Percentiles rank a stretch among this genome's conserved stretches.
These are phyloP conservation scores for Pseudorectes ferrugineus DNA, from an alignment of 2,113 vertebrate species.

Conservation along the genomic window DNA sequence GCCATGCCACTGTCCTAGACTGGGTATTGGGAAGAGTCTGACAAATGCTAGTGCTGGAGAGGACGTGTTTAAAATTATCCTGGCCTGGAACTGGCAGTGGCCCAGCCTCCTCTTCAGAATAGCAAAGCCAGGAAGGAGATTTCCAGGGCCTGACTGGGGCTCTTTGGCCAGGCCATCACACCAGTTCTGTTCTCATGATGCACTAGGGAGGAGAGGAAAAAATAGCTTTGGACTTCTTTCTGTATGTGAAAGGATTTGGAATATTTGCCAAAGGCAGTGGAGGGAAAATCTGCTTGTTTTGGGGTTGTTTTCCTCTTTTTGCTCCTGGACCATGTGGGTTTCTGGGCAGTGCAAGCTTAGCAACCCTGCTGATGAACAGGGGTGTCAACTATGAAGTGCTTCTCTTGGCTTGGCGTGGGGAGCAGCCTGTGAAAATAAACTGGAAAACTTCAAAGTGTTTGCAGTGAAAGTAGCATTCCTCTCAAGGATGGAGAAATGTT, in stretches of 20 bases:
- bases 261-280: neutral
- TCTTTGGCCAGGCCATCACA: neutral
- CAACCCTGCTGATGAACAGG: rapidly evolving
- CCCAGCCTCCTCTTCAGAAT: neutral
- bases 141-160: neutral
- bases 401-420: neutral
- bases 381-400: neutral
- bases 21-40: neutral
- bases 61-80: conserved; percentile 20
- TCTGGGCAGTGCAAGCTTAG: neutral
- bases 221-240: neutral
- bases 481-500: neutral
- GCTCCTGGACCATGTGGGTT: rapidly evolving
- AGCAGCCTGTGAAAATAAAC: neutral
- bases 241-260: neutral
- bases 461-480: neutral
- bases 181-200: neutral
- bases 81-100: neutral
- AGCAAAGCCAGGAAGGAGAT: conserved; percentile 4
- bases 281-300: neutral
- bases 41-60: neutral
- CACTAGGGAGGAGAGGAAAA: neutral
- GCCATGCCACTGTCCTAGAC: neutral
- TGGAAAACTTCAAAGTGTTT: neutral
- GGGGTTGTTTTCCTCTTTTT: neutral